phyloP scores from a whole-genome alignment of 2,113 vertebrate species.

The Porphyrio hochstetteri region DNA sequence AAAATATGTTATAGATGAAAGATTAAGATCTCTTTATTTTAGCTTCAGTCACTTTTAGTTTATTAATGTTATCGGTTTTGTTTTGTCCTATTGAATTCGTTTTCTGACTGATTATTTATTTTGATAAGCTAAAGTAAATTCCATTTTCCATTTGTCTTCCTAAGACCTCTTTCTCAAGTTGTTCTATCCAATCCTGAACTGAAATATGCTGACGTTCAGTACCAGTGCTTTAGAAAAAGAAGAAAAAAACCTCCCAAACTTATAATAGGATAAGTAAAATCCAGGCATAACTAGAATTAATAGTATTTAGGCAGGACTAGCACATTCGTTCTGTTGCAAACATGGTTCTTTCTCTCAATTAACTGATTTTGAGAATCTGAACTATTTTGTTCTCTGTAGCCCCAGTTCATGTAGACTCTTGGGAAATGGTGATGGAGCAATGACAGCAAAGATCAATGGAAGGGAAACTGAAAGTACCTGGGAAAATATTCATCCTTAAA shows the following conservation, averaged over 20 bases:
- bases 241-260: too few species aligned
- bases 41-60: neutral
- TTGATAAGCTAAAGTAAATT: neutral
- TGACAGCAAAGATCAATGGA: neutral
- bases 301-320: neutral
- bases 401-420: neutral
- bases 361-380: neutral
- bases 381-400: neutral
- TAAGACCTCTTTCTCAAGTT: neutral
- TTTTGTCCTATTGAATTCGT: neutral
- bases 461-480: neutral
- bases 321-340: neutral
- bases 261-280: neutral
- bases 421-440: neutral
- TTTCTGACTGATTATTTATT: neutral
- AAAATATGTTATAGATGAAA: neutral
- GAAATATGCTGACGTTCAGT: neutral
- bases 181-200: neutral
- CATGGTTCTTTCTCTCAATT: neutral
- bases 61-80: neutral
- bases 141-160: neutral
- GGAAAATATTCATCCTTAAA: neutral
- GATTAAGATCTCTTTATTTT: neutral
- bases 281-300: neutral
- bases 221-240: neutral